phyloP scores from a whole-genome alignment of 2,113 vertebrate species.

The Pedetes capensis region DNA sequence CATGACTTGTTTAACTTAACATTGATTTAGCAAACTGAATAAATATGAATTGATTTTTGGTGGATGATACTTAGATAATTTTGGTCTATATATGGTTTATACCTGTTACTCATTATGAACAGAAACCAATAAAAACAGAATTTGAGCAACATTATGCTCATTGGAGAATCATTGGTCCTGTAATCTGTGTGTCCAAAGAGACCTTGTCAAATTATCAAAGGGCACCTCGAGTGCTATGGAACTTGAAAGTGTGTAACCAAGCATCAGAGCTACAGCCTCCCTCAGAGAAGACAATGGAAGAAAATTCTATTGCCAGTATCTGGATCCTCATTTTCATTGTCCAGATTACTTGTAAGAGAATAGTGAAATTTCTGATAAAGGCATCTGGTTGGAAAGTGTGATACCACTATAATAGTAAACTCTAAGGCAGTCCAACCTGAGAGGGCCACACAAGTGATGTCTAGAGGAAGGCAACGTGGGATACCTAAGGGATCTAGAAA shows the following conservation, averaged over 20 bases:
- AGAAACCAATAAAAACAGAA: constrained; percentile 25
- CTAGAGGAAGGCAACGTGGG: not conserved
- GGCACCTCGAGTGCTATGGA: not conserved
- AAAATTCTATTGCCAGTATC: not conserved
- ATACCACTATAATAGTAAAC: not conserved
- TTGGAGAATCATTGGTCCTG: not conserved
- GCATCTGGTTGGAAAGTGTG: not conserved
- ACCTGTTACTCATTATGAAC: not conserved
- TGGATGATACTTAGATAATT: constrained; percentile 27
- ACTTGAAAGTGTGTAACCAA: not conserved
- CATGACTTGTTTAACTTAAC: constrained; percentile 26
- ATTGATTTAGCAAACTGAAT: not conserved
- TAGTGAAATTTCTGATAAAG: not conserved
- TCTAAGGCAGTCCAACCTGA: not conserved
- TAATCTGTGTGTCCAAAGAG: not conserved
- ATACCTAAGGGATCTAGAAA: not conserved
- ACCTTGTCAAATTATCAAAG: not conserved
- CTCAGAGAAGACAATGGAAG: not conserved
- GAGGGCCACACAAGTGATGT: not conserved
- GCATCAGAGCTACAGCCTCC: not conserved
- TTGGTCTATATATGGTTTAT: not conserved
- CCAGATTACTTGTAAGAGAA: not conserved
- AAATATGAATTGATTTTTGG: constrained; percentile 49
- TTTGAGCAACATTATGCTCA: not conserved
- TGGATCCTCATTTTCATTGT: not conserved